Percentiles rank a stretch among this genome's conserved stretches.
Conservation (phyloP, 2,113 vertebrate species). For the Serilophus lunatus region DNA sequence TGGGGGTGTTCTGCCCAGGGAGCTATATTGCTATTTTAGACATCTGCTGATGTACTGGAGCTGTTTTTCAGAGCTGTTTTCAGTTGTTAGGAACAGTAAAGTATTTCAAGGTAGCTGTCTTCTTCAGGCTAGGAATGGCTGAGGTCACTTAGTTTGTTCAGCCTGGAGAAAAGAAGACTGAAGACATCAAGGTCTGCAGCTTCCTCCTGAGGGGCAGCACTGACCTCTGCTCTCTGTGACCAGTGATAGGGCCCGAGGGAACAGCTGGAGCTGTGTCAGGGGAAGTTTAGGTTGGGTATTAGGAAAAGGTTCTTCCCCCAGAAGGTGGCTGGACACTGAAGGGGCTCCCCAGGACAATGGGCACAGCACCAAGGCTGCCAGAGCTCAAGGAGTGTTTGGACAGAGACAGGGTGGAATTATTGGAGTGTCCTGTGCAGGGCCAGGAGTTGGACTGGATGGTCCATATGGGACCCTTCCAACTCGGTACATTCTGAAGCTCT, state of each 20-base stretch:
- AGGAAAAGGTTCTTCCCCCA: not conserved
- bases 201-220: not conserved
- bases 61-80: not conserved
- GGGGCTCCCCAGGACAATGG: not conserved
- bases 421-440: not conserved
- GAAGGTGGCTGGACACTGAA: not conserved
- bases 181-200: not conserved
- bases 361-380: not conserved
- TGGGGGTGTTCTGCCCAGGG: not conserved
- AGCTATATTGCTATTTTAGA: not conserved
- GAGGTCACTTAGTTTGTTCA: not conserved
- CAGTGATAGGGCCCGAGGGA: not conserved
- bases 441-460: not conserved
- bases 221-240: not conserved
- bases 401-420: not conserved
- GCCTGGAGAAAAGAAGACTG: not conserved
- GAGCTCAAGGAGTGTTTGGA: not conserved
- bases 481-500: not conserved
- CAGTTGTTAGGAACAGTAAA: not conserved
- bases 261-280: not conserved
- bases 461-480: not conserved
- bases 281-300: not conserved
- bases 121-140: not conserved
- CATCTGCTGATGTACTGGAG: not conserved
- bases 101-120: not conserved